These are phyloP conservation scores for Centropristis striata DNA, from an alignment of 2,113 vertebrate genomes.

Conservation along the genomic window DNA sequence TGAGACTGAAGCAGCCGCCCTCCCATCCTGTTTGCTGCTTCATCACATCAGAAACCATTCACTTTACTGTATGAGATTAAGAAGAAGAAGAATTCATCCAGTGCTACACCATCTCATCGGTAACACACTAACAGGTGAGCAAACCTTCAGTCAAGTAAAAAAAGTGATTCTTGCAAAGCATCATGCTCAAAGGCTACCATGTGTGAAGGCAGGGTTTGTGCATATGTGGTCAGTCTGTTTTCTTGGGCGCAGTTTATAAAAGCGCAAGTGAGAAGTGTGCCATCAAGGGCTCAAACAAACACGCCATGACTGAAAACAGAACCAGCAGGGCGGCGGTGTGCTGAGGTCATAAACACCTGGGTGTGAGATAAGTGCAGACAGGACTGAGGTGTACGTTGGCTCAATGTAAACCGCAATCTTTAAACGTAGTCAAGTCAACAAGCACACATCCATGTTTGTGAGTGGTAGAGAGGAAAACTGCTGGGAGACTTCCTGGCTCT, in stretches of 20 bases:
- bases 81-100: slow-evolving; percentile 1
- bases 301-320: slow-evolving; percentile 12
- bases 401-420: slow-evolving; percentile 19
- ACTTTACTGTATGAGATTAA: slow-evolving; percentile 10
- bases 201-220: slow-evolving; percentile 3
- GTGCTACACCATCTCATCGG: not conserved
- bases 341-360: slow-evolving; percentile 22
- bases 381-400: slow-evolving; percentile 8
- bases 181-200: slow-evolving; percentile 2
- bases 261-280: slow-evolving; percentile 26
- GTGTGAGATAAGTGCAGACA: slow-evolving; percentile 3
- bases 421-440: slow-evolving; percentile 40
- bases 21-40: slow-evolving; percentile 4
- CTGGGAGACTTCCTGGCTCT: slow-evolving; percentile 57
- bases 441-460: slow-evolving; percentile 21
- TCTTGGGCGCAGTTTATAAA: slow-evolving; percentile 41
- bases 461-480: slow-evolving; percentile 33
- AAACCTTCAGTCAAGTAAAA: not conserved
- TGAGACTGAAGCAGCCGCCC: slow-evolving; percentile 24
- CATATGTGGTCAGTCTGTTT: slow-evolving; percentile 31
- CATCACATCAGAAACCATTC: slow-evolving; percentile 8
- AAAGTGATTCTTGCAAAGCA: slow-evolving; percentile 7
- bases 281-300: not conserved
- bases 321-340: not conserved
- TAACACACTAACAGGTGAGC: not conserved